Conservation (phyloP, 2,797 vertebrate species). For the Bothrops alternatus region DNA sequence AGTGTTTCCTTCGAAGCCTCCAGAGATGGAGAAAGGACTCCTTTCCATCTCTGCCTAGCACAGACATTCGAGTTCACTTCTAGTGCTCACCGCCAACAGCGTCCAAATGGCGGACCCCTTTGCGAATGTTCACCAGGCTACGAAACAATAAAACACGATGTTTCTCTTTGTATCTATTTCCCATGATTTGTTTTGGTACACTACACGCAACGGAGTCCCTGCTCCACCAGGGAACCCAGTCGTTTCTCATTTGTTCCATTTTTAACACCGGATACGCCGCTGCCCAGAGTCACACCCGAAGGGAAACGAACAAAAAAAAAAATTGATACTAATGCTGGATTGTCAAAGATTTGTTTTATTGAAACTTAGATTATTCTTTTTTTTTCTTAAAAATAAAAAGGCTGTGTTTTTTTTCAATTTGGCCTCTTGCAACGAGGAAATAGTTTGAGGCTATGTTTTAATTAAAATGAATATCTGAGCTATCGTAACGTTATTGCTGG, state of each 20-base stretch:
- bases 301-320: not conserved
- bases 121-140: not conserved
- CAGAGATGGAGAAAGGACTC: not conserved
- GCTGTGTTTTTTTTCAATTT: slow-evolving; percentile 45
- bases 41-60: too few species aligned
- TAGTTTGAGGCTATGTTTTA: slow-evolving; percentile 81
- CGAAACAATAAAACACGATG: not conserved
- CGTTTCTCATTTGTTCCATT: slow-evolving; percentile 63
- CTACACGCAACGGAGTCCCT: not conserved
- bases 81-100: not conserved
- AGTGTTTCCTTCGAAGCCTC: not conserved
- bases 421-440: slow-evolving; percentile 70
- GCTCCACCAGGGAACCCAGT: slow-evolving; percentile 27
- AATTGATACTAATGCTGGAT: slow-evolving; percentile 38
- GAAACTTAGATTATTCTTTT: not conserved
- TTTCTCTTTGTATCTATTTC: not conserved
- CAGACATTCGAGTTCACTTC: not conserved
- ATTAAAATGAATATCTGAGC: slow-evolving; percentile 82
- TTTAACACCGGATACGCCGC: slow-evolving; percentile 52
- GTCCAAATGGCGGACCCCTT: not conserved
- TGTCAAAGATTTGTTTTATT: not conserved
- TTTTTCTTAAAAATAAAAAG: not conserved
- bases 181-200: not conserved
- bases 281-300: slow-evolving; percentile 53
- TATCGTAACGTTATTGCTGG: slow-evolving; percentile 83